phyloP scores from a whole-genome alignment of 1,140 invertebrate genomes.

The Catajapyx aquilonaris region DNA sequence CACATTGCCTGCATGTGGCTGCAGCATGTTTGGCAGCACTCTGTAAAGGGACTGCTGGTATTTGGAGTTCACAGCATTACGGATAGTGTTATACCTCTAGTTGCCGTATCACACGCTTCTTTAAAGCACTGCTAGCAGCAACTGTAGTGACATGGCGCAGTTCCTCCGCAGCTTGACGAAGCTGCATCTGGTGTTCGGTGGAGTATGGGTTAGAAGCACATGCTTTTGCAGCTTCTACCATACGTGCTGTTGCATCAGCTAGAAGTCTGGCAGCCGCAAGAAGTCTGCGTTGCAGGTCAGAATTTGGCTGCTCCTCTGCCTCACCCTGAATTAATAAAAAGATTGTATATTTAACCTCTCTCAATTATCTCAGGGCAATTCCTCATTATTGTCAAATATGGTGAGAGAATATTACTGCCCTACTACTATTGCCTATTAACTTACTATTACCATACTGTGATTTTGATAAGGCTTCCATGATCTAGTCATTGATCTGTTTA shows the following conservation, averaged over 20 bases:
- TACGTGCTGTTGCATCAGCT: constrained; percentile 84
- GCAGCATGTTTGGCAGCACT: constrained; percentile 68
- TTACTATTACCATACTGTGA: no score
- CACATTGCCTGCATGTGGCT: constrained; percentile 72
- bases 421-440: no score
- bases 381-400: not conserved
- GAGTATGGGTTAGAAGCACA: constrained; percentile 74
- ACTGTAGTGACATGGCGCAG: constrained; percentile 68
- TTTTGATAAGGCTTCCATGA: no score
- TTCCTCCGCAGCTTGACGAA: constrained; percentile 76
- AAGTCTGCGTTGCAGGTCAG: constrained; percentile 69
- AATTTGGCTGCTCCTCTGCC: constrained; percentile 68
- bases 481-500: no score
- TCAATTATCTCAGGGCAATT: constrained; percentile 3
- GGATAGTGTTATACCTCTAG: not conserved
- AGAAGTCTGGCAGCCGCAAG: constrained; percentile 79
- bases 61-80: no score
- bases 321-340: constrained; percentile 33
- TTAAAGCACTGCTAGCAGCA: constrained; percentile 33
- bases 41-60: constrained; percentile 14
- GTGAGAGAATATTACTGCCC: no score
- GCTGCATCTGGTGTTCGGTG: constrained; percentile 53
- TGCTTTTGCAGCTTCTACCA: constrained; percentile 88
- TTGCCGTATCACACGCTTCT: not conserved
- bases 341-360: not conserved